Base-by-base conservation (phyloP, 2,113 vertebrate species). In the Helogale parvula region DNA sequence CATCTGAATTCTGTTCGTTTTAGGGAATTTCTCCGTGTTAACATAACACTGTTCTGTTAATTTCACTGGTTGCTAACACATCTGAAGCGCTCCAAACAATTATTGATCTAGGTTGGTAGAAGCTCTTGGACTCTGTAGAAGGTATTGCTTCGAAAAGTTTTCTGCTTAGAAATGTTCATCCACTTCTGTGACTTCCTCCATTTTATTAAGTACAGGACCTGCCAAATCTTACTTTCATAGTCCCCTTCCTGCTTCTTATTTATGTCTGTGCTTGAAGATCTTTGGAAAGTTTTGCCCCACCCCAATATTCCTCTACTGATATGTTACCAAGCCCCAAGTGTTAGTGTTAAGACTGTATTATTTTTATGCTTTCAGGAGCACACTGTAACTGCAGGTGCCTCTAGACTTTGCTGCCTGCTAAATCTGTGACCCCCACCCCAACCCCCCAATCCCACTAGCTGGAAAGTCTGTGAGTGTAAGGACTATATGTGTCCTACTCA, bases 91-190 rank as follows among this genome's bases (percentile, higher is more conserved):
- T 91, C 84, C 8, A 8, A 7, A 7, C 27, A 45, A 17, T 72
- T 89, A 65, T 15, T 86, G 13, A 14, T 69, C n/a, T 83, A 68
- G 52, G n/a, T 38, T 83, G n/a, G 33, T 91, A 77, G 60, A 82
- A n/a, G 13, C 31, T 79, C 83, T 89, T 92, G 52, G 80, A 50
- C 7, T 50, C 35, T 79, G 5, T 47, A 41, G 88, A 74, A 92
- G 57, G 12, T 86, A 65, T 23, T 83, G 33, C 88, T 97, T 83
- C 54, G 45, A 12, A 80, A 72, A n/a, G 27, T 57, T 68, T 97
- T 79, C 85, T 89, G 74, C 83, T 96, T 65, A 88, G 81, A 94
- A 89, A 76, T 88, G 29, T 57, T 81, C 5, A 63, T 68, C 81
- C 23, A 21, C 71, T 93, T 87, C 80, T 72, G 7, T 74, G 52